Evolutionary conservation across 1,140 invertebrate species (phyloP).

Genomic region (Heterodera carotae): DNA sequence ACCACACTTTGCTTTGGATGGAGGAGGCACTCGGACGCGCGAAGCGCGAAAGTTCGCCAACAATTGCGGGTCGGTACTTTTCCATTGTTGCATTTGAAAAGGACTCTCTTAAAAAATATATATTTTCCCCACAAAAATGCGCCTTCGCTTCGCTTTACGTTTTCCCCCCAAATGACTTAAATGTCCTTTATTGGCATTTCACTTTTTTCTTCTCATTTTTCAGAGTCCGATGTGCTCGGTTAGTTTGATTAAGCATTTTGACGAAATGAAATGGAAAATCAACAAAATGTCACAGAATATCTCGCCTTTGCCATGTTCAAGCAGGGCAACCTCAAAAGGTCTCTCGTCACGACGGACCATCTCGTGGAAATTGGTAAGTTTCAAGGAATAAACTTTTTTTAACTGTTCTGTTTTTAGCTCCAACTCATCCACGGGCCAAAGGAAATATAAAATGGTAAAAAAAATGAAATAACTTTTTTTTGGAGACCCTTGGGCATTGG

Average conservation of each 20-base stretch:
- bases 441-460: constrained; percentile 52
- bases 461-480: neutral
- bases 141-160: neutral
- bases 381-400: neutral
- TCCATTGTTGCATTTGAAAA: too few relatives aligned
- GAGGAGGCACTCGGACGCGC: constrained; percentile 78
- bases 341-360: constrained; percentile 85
- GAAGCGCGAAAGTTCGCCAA: constrained; percentile 68
- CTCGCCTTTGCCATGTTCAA: constrained; percentile 89
- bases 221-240: constrained; percentile 46
- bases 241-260: constrained; percentile 50
- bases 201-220: too few relatives aligned
- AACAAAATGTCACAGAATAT: constrained; percentile 78
- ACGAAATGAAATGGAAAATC: constrained; percentile 76
- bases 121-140: neutral
- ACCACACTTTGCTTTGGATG: constrained; percentile 94
- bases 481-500: neutral
- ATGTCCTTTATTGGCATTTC: neutral
- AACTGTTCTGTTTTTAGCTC: constrained; percentile 30
- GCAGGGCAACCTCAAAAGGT: constrained; percentile 79
- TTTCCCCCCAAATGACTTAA: too few relatives aligned
- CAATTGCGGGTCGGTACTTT: constrained; percentile 20
- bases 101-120: neutral
- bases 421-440: constrained; percentile 53
- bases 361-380: constrained; percentile 73